Conservation (phyloP, 2,888 invertebrate genomes). For the Tholera decimalis region DNA sequence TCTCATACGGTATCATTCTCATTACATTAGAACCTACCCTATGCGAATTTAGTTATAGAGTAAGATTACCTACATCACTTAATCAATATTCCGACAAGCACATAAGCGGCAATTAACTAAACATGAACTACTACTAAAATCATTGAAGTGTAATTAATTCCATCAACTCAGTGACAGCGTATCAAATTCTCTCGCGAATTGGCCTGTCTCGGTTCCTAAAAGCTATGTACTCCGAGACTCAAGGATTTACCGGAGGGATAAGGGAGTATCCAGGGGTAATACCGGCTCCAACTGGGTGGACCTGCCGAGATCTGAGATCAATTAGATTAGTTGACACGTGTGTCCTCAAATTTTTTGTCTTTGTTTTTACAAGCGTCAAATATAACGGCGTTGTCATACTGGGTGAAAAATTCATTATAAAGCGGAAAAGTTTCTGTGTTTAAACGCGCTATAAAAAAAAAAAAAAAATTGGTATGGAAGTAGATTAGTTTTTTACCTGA, state of each 20-base stretch:
- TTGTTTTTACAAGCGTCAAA: background rate
- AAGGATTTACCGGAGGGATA: slow-evolving; percentile 33
- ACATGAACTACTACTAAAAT: slow-evolving; percentile 21
- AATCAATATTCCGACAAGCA: slow-evolving; percentile 1
- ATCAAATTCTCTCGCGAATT: slow-evolving; percentile 8
- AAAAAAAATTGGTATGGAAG: too few species aligned
- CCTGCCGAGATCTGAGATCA: slow-evolving; percentile 25
- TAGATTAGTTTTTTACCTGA: too few species aligned
- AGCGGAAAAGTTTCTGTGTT: too few species aligned
- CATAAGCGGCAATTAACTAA: slow-evolving; percentile 13
- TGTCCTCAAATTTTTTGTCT: slow-evolving; percentile 4
- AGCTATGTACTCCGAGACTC: slow-evolving; percentile 20
- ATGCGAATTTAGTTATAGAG: background rate
- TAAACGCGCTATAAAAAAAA: too few species aligned
- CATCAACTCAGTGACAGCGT: slow-evolving; percentile 11
- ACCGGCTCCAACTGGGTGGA: slow-evolving; percentile 6
- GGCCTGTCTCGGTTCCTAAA: slow-evolving; percentile 5
- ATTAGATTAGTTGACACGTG: slow-evolving; percentile 37
- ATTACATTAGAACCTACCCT: background rate
- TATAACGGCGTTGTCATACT: background rate
- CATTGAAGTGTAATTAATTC: slow-evolving; percentile 31
- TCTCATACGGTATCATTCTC: background rate
- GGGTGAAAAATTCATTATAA: too few species aligned
- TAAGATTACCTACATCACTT: background rate
- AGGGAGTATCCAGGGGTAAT: slow-evolving; percentile 33